Evolutionary conservation across 2,113 vertebrate species (phyloP).

Genomic region (Cyanistes caeruleus): DNA sequence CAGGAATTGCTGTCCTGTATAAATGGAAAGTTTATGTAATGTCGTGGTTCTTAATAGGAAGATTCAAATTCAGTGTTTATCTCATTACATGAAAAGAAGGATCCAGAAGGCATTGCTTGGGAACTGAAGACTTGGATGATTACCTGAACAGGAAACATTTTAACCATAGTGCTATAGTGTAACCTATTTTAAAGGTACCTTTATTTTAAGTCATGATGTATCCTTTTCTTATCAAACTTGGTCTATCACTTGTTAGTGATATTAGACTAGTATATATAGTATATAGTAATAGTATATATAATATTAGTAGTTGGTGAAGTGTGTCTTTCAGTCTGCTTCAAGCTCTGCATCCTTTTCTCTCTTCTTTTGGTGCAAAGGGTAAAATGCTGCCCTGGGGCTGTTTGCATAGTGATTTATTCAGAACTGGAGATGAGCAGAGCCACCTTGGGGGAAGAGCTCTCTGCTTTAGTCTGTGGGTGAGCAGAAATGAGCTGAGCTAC

Average conservation of each 20-base stretch:
- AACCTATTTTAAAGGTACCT: neutral
- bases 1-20: neutral
- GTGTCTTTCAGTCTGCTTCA: neutral
- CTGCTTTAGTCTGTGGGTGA: neutral
- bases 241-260: neutral
- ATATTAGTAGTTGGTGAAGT: neutral
- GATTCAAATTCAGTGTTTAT: neutral
- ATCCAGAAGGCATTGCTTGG: neutral
- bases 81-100: neutral
- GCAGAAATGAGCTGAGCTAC: neutral
- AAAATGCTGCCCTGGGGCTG: neutral
- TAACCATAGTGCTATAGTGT: neutral
- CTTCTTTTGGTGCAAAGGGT: neutral
- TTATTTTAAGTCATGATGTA: neutral
- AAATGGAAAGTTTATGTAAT: neutral
- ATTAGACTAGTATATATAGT: too few relatives aligned
- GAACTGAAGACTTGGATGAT: neutral
- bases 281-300: too few relatives aligned
- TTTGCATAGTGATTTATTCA: neutral
- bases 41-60: neutral
- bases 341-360: neutral
- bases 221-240: neutral
- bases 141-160: neutral
- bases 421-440: neutral
- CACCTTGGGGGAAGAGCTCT: neutral